Evolutionary conservation across 2,113 vertebrate species (phyloP).

Genomic region (Charadrius vociferus): DNA sequence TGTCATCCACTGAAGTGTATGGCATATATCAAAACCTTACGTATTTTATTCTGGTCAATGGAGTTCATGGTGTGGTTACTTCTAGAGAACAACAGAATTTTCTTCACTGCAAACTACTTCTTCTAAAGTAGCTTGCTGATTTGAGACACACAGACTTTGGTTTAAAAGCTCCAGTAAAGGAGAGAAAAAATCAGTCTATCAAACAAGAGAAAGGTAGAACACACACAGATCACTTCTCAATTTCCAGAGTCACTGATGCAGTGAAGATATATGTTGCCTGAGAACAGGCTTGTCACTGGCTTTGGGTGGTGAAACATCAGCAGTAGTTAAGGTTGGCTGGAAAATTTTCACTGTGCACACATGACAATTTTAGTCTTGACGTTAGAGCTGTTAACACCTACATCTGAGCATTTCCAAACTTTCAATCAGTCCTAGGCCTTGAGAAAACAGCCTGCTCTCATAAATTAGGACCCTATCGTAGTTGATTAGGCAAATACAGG

Average conservation of each 20-base stretch:
- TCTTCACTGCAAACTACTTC: neutral
- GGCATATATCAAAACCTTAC: neutral
- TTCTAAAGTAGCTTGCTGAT: neutral
- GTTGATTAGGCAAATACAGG: neutral
- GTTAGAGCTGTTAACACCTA: neutral
- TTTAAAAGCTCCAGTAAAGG: slow-evolving; percentile 12
- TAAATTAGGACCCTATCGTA: neutral
- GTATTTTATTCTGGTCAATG: neutral
- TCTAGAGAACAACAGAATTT: neutral
- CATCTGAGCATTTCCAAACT: neutral
- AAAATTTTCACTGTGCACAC: slow-evolving; percentile 5
- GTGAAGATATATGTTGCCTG: slow-evolving; percentile 59
- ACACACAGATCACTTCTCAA: slow-evolving; percentile 65
- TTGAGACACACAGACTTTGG: neutral
- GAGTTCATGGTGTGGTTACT: neutral
- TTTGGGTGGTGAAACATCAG: slow-evolving; percentile 50
- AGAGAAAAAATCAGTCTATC: slow-evolving; percentile 32
- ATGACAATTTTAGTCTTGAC: neutral
- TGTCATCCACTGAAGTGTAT: neutral
- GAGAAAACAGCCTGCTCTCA: neutral
- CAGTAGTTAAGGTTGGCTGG: slow-evolving; percentile 39
- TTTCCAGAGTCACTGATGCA: slow-evolving; percentile 61
- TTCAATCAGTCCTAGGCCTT: neutral
- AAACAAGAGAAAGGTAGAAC: slow-evolving; percentile 39
- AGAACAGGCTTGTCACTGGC: slow-evolving; percentile 38